Evolutionary conservation across 2,888 invertebrate species (phyloP).

Genomic region (Pedicia rivosa): DNA sequence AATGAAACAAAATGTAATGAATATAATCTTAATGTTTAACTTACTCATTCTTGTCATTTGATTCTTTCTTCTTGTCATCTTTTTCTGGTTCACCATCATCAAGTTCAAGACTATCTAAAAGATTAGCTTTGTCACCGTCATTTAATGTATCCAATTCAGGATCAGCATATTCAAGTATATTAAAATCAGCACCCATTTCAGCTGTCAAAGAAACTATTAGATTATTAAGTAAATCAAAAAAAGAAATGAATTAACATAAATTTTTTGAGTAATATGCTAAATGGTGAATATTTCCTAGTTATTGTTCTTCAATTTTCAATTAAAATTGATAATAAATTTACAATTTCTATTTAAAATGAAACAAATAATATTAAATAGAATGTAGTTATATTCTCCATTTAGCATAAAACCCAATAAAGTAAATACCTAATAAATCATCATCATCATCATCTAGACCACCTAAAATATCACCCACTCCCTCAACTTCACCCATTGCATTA

Average conservation of each 20-base stretch:
- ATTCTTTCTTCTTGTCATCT: slow-evolving; percentile 36
- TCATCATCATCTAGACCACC: slow-evolving; percentile 75
- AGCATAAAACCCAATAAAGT: too few relatives aligned
- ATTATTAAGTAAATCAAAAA: too few relatives aligned
- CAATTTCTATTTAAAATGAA: too few relatives aligned
- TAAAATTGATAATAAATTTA: too few relatives aligned
- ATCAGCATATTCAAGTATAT: slow-evolving; percentile 89
- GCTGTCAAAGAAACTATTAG: slow-evolving; percentile 45
- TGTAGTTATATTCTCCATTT: too few relatives aligned
- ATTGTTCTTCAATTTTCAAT: too few relatives aligned
- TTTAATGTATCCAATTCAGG: slow-evolving; percentile 73
- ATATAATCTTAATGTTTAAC: too few relatives aligned
- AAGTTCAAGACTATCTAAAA: slow-evolving; percentile 70
- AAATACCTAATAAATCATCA: slow-evolving; percentile 44
- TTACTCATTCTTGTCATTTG: slow-evolving; percentile 4
- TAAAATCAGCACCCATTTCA: slow-evolving; percentile 90
- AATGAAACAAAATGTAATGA: too few relatives aligned
- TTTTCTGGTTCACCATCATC: slow-evolving; percentile 60
- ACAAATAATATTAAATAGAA: too few relatives aligned
- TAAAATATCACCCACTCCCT: slow-evolving; percentile 61
- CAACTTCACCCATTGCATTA: slow-evolving; percentile 39
- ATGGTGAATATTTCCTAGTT: too few relatives aligned
- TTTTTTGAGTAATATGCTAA: too few relatives aligned
- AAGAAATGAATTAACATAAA: too few relatives aligned
- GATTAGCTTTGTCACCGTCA: slow-evolving; percentile 66